Evolutionary conservation across 64 coral and sea anemone species (phyloP), one percentile per base, ranked within the genome.

Genomic region (Porites australiensis): DNA sequence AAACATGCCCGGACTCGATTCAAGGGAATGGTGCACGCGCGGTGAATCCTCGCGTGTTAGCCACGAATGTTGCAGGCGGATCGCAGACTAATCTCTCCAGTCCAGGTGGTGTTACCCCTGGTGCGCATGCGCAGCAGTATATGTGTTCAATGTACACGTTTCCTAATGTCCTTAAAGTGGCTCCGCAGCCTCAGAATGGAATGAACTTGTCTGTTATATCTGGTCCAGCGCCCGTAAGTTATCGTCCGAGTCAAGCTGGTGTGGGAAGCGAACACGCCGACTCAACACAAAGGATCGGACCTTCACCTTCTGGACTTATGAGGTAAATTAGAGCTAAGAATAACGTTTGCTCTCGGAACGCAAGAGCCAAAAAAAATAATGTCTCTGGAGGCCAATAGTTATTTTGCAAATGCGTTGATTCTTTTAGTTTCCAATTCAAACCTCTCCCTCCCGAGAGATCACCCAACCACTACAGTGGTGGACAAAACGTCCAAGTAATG

Each of bases 201-300:
- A 91, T 94, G 87, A 92, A 89, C 48, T 87, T 99, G 22, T 96
- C 91, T 75, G 98, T 99, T 22, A 99, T 99, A 74, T 96, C 98
- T 11, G 98, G 98, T 18, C 98, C 96, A 18, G 98, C 98, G 0
- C 98, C 98, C 4, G 89, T 99, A 18, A 88, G 58, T 50, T 88
- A 96, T 67, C 82, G 94, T 74, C 45, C 91, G 55, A 84, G 15
- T 78, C 74, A 18, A 67, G 45, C 50, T 60, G 49, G 7, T 4
- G 23, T 52, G 37, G 54, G 18, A 77, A 58, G 37, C 46, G 83
- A 51, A 47, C 59, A 19, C 82, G 55, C 60, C 74, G 49, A 75
- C 72, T 74, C 67, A 21, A 44, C 59, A 45, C 43, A 57, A 27
- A 71, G 54, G 58, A 71, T 50, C 16, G 65, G 8, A 83, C 58